Evolutionary conservation across 2,797 vertebrate species (phyloP).

Genomic region (Periparus ater): DNA sequence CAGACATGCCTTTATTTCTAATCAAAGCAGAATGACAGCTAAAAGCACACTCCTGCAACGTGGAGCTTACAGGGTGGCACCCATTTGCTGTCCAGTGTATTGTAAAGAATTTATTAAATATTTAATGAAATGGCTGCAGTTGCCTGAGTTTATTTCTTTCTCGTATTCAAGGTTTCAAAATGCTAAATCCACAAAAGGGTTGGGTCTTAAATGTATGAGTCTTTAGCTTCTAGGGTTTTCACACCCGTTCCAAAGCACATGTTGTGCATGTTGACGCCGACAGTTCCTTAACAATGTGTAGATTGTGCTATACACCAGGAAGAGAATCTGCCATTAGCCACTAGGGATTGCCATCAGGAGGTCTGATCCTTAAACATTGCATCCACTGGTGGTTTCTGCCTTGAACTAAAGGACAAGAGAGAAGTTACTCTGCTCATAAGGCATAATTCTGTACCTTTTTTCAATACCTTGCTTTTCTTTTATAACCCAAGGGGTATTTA

Average conservation of each 20-base stretch:
- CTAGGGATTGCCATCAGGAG: not conserved
- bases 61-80: not conserved
- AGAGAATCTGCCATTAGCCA: not conserved
- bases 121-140: not conserved
- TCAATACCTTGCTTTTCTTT: not conserved
- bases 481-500: not conserved
- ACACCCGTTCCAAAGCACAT: not conserved
- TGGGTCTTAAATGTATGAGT: fast-evolving
- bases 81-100: not conserved
- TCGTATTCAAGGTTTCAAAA: not conserved
- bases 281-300: fast-evolving
- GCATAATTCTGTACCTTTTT: not conserved
- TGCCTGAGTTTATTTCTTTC: not conserved
- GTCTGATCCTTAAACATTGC: not conserved
- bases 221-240: not conserved
- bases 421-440: not conserved
- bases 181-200: not conserved
- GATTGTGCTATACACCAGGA: fast-evolving
- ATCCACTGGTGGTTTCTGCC: not conserved
- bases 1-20: not conserved
- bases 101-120: not conserved
- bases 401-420: not conserved
- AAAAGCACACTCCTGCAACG: not conserved
- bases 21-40: not conserved
- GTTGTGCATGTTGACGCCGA: not conserved